phyloP scores from a whole-genome alignment of 2,797 vertebrate species.

The Sebastes nivosus region DNA sequence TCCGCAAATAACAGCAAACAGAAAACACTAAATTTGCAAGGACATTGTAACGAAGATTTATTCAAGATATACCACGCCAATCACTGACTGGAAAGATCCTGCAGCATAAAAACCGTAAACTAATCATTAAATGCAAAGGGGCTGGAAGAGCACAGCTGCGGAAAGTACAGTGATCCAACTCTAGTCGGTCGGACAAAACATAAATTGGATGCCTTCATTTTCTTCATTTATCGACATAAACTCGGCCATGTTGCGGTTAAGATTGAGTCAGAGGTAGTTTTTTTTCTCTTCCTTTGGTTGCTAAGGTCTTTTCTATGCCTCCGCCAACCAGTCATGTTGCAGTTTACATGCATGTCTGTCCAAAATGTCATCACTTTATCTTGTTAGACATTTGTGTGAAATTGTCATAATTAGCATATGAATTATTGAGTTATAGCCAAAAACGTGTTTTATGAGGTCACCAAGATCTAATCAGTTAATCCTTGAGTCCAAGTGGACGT shows the following conservation, averaged over 20 bases:
- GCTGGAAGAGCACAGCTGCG: neutral
- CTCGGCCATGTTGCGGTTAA: neutral
- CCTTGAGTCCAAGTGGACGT: too few species aligned
- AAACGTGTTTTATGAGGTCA: too few species aligned
- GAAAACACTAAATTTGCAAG: neutral
- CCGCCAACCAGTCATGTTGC: too few species aligned
- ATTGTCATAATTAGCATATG: too few species aligned
- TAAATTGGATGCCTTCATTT: neutral
- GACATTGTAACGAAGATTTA: neutral
- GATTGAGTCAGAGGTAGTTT: neutral
- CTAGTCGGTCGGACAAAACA: neutral
- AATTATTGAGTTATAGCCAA: too few species aligned
- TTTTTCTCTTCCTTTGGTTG: neutral
- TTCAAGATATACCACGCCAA: neutral
- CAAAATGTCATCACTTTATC: too few species aligned
- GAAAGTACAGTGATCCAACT: neutral
- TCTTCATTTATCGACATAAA: neutral
- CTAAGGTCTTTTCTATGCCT: neutral
- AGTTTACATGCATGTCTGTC: too few species aligned
- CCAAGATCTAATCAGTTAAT: fast-evolving
- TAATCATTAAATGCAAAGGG: too few species aligned
- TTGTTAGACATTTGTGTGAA: too few species aligned
- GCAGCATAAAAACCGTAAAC: neutral
- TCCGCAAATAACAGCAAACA: neutral
- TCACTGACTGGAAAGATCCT: neutral